Conservation (phyloP, 2,797 vertebrate genomes). For the Coilia nasus region DNA sequence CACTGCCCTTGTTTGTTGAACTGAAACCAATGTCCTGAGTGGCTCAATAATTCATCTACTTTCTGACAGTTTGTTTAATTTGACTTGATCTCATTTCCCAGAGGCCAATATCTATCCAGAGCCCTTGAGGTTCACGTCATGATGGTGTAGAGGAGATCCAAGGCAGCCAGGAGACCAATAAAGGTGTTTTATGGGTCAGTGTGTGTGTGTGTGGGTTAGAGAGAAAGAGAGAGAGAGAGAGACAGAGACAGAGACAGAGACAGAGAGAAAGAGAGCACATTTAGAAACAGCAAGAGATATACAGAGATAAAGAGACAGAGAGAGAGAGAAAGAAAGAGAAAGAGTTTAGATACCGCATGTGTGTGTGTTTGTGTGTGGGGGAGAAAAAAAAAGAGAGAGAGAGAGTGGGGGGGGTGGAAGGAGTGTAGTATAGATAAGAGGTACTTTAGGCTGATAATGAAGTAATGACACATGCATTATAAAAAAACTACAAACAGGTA, state of each 20-base stretch:
- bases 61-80: conserved; percentile 15
- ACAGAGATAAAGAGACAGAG: too few species aligned
- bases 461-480: not conserved
- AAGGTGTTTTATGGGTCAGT: not conserved
- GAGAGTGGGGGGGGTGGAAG: not conserved
- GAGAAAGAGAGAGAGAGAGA: too few species aligned
- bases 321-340: too few species aligned
- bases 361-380: not conserved
- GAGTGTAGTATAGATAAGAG: not conserved
- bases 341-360: too few species aligned
- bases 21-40: not conserved
- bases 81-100: conserved; percentile 2
- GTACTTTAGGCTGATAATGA: not conserved
- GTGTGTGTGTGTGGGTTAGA: not conserved
- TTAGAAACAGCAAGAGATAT: too few species aligned
- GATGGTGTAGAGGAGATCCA: not conserved
- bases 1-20: not conserved
- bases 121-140: not conserved
- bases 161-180: not conserved
- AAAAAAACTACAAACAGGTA: not conserved
- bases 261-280: too few species aligned
- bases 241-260: too few species aligned
- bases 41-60: conserved; percentile 16
- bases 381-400: not conserved
- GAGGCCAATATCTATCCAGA: not conserved